Conservation (phyloP, 1,140 invertebrate genomes). For the Dendroctonus valens region DNA sequence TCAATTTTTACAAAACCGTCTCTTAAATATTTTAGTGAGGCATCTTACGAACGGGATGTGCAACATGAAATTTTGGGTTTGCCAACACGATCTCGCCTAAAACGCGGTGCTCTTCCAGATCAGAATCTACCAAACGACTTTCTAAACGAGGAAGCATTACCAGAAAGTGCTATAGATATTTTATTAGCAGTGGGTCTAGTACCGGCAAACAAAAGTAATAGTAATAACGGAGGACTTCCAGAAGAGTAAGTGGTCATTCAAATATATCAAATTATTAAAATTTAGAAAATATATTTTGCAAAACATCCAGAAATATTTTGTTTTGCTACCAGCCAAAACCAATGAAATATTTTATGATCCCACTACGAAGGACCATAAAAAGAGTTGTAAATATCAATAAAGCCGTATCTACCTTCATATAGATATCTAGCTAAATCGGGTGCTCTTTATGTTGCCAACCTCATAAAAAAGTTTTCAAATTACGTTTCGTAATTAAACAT, state of each 20-base stretch:
- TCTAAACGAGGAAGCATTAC: conserved; percentile 35
- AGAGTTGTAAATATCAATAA: too few relatives aligned
- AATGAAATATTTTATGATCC: too few relatives aligned
- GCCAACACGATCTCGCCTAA: conserved; percentile 56
- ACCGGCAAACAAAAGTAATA: conserved; percentile 51
- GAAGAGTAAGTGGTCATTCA: conserved; percentile 45
- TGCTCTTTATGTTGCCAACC: too few relatives aligned
- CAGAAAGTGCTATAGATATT: conserved; percentile 46
- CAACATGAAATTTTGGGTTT: conserved; percentile 59
- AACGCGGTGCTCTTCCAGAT: conserved; percentile 55
- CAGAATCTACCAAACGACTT: conserved; percentile 41
- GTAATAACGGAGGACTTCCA: conserved; percentile 50
- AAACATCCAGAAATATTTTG: too few relatives aligned
- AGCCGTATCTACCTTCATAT: too few relatives aligned
- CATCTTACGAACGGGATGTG: conserved; percentile 59
- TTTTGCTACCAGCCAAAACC: too few relatives aligned
- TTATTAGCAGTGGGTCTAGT: conserved; percentile 56
- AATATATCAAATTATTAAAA: not conserved
- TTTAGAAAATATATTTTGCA: too few relatives aligned
- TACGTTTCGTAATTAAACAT: too few relatives aligned
- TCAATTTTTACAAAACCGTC: too few relatives aligned
- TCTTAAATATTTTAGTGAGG: conserved; percentile 39
- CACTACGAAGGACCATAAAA: too few relatives aligned
- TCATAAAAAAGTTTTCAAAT: too few relatives aligned
- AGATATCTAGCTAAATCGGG: too few relatives aligned